phyloP scores from a whole-genome alignment of 2,888 invertebrate genomes.

The Netelia inedita region DNA sequence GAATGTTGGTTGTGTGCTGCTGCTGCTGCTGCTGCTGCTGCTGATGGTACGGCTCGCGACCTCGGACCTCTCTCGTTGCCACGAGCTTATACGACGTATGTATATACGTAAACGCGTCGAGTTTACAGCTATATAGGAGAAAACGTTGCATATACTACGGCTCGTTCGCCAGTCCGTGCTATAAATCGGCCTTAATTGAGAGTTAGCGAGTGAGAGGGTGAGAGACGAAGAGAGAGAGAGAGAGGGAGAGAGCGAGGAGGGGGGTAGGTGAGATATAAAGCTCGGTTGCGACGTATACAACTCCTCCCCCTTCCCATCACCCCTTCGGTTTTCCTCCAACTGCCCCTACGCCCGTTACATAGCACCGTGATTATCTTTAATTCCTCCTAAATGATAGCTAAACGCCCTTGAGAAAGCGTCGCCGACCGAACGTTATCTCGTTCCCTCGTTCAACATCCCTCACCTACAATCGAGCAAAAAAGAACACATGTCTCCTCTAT shows the following conservation, averaged over 20 bases:
- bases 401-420: constrained; percentile 75
- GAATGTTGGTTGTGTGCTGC: neutral
- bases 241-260: constrained; percentile 23
- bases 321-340: constrained; percentile 63
- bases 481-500: too few relatives aligned
- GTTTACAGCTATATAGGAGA: constrained; percentile 19
- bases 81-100: constrained; percentile 30
- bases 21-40: too few relatives aligned
- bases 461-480: too few relatives aligned
- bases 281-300: constrained; percentile 22
- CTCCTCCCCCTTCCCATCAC: constrained; percentile 36
- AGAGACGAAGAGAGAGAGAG: constrained; percentile 31
- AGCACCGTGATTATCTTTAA: constrained; percentile 77
- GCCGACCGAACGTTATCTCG: constrained; percentile 64
- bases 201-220: constrained; percentile 72
- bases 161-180: constrained; percentile 65
- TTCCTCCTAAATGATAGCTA: constrained; percentile 80
- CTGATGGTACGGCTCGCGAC: neutral
- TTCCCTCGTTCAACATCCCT: too few relatives aligned
- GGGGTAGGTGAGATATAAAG: constrained; percentile 27
- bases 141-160: constrained; percentile 45
- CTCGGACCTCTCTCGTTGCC: constrained; percentile 46
- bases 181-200: constrained; percentile 80
- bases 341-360: constrained; percentile 71
- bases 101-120: constrained; percentile 4